These are phyloP conservation scores for Bombus pyrosoma DNA, from an alignment of 1,140 invertebrate species.

Conservation along the genomic window DNA sequence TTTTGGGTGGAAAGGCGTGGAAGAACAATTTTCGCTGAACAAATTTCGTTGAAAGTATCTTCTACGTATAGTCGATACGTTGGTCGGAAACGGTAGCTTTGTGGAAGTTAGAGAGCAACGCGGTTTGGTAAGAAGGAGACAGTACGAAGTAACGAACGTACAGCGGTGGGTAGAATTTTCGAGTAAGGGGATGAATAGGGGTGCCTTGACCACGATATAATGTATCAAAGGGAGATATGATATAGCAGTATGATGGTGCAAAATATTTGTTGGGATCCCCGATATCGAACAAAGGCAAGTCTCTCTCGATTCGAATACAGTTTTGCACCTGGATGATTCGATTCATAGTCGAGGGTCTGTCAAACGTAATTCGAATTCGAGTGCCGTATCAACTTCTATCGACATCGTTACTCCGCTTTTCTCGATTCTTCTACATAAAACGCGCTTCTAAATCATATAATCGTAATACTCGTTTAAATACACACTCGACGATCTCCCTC, in stretches of 20 bases:
- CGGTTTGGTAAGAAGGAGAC: neutral
- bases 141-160: neutral
- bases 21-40: neutral
- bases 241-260: conserved; percentile 20
- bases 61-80: neutral
- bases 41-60: neutral
- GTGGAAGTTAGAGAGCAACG: neutral
- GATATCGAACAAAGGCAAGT: neutral
- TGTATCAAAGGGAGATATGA: conserved; percentile 24
- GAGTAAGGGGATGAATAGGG: neutral
- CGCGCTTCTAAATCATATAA: neutral
- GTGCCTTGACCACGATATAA: conserved; percentile 3
- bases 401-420: too few relatives aligned
- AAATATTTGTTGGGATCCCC: conserved; percentile 16
- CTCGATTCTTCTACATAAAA: neutral
- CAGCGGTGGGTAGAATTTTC: neutral
- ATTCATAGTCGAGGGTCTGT: neutral
- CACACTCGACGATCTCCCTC: neutral
- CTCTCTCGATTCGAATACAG: neutral
- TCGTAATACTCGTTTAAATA: neutral
- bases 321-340: conserved; percentile 13
- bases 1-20: neutral
- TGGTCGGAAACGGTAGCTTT: neutral
- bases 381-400: neutral
- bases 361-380: neutral